Percentiles rank a stretch among this genome's conserved stretches.
Conservation (phyloP, 92 coral and sea anemone species). For the Palythoa caribaeorum region DNA sequence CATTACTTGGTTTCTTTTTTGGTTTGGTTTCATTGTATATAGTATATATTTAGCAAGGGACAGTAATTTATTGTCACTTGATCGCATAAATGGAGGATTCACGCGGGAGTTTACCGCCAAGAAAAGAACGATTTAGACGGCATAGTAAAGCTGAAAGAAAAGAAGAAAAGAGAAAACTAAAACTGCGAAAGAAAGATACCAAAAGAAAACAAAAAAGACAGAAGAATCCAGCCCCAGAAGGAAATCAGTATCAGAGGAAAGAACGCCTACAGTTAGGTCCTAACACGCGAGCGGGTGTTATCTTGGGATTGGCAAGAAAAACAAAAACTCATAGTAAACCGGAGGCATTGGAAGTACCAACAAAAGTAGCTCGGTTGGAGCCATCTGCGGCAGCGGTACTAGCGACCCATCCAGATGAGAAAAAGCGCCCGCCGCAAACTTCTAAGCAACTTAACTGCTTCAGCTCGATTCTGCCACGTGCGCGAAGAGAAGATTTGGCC, state of each 20-base stretch:
- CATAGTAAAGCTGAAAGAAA: background rate
- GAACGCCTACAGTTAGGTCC: background rate
- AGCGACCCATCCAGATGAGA: background rate
- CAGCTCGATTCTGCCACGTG: background rate
- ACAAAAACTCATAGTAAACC: background rate
- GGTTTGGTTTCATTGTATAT: background rate
- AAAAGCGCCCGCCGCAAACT: background rate
- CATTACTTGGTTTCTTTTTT: background rate
- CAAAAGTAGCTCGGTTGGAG: background rate
- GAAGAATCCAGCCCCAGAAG: background rate
- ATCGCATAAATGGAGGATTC: background rate
- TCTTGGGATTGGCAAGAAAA: background rate
- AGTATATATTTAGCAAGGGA: too few relatives aligned
- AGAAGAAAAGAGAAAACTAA: background rate
- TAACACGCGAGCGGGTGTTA: background rate
- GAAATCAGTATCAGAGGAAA: background rate
- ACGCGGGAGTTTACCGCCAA: constrained; percentile 5
- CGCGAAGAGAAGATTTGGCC: constrained; percentile 1
- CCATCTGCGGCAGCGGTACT: constrained; percentile 1
- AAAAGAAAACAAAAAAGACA: background rate
- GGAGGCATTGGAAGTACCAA: background rate
- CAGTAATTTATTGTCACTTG: background rate
- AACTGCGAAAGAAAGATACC: background rate
- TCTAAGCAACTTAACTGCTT: background rate
- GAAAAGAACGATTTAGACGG: background rate